Percentiles rank a stretch among this genome's conserved stretches.
These are phyloP conservation scores for Erpobdella octoculata DNA, from an alignment of 2,888 invertebrate genomes.

Conservation along the genomic window DNA sequence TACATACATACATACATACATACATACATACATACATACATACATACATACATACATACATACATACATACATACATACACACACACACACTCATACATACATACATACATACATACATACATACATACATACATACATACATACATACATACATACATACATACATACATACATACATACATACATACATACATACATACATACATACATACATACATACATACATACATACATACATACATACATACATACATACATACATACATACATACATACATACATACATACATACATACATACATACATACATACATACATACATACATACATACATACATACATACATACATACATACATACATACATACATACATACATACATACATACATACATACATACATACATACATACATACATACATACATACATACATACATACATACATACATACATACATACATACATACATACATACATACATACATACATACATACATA, in stretches of 20 bases:
- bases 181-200: conserved; percentile 4
- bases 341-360: neutral
- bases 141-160: neutral
- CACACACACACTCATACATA: too few species aligned
- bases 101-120: neutral
- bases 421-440: conserved; percentile 4
- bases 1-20: too few species aligned
- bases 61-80: neutral
- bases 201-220: conserved; percentile 13
- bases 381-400: conserved; percentile 3
- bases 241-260: neutral
- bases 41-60: too few species aligned
- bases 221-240: neutral
- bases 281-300: conserved; percentile 15
- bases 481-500: neutral
- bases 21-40: too few species aligned
- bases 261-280: conserved; percentile 13
- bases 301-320: conserved; percentile 21
- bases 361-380: conserved; percentile 8
- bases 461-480: conserved; percentile 1
- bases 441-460: conserved; percentile 15
- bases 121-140: neutral
- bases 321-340: neutral
- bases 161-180: neutral
- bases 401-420: conserved; percentile 9